phyloP scores from a whole-genome alignment of 1,140 invertebrate genomes.

The Aphelinus certus region DNA sequence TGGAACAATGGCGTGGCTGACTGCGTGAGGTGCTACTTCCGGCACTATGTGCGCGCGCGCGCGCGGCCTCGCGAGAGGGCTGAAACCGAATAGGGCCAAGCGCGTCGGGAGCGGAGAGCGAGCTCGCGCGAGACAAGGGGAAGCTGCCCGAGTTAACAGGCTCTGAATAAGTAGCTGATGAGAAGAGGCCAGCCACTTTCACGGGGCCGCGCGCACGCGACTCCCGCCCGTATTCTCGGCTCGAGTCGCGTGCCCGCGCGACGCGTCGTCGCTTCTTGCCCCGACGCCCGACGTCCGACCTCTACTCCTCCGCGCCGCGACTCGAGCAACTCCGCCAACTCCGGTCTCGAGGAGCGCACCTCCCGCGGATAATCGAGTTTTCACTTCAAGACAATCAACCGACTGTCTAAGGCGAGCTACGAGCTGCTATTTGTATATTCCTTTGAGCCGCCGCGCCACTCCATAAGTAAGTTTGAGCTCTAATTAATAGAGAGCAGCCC shows the following conservation, averaged over 20 bases:
- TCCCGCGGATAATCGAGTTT: background rate
- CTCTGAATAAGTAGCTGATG: slow-evolving; percentile 54
- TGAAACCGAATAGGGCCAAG: too few relatives aligned
- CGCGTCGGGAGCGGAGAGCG: too few relatives aligned
- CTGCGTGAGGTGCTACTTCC: too few relatives aligned
- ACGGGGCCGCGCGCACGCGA: slow-evolving; percentile 34
- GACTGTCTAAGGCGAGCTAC: background rate
- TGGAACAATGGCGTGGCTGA: too few relatives aligned
- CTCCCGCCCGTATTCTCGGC: background rate
- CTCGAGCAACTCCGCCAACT: background rate
- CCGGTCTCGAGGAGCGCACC: too few relatives aligned
- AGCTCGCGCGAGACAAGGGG: too few relatives aligned
- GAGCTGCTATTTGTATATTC: slow-evolving; percentile 4
- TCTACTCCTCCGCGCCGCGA: background rate
- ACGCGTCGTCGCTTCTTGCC: background rate
- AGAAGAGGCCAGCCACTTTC: slow-evolving; percentile 47
- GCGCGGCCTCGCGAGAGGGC: too few relatives aligned
- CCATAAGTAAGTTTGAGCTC: slow-evolving; percentile 8
- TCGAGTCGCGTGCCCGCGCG: background rate
- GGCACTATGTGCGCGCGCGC: too few relatives aligned
- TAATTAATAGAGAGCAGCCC: background rate
- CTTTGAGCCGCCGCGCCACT: background rate
- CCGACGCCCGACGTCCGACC: background rate
- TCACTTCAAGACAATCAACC: slow-evolving; percentile 8
- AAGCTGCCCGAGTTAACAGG: slow-evolving; percentile 47